Base-by-base conservation (phyloP, 2,797 vertebrate species). In the Manis crassicaudata region DNA sequence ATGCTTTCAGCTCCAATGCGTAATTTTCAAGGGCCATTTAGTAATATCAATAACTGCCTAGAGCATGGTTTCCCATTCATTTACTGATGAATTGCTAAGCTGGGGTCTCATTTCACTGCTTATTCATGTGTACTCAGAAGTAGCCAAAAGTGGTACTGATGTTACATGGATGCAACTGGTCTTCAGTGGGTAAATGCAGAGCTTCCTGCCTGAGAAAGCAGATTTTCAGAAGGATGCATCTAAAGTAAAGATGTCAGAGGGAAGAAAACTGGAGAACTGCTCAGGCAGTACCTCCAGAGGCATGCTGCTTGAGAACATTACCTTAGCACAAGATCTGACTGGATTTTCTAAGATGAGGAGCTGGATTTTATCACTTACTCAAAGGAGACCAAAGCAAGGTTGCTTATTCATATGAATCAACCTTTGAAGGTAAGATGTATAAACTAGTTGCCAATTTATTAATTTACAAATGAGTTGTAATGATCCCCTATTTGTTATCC, bases 1-100 rank as follows among this genome's bases (percentile, higher is more conserved):
- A 29, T 75, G 52, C 86, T 95, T 96, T 97, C 92, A 77, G 96
- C 96, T 96, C 65, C 96, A 83, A 2, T 73, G 83, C 54, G 32
- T 70, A 92, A 95, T 95, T 96, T 97, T 97, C 97, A 97, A 96
- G 96, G 96, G 21, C 94, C 88, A 97, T 97, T 98, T 96, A 96
- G 88, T 96, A 95, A 97, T 98, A 97, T 96, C 95, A 97, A 92
- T 97, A 97, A 94, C 93, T 90, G 82, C 92, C 93, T 89, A 21
- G 54, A 89, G 90, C 80, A 85, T 92, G 92, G 81, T 87, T 97
- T 96, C 79, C 88, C 90, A 97, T 83, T 97, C 86, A 94, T 96
- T 97, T 91, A 79, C 85, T 96, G 62, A 95, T 84, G 68, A 87
- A 97, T 96, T 95, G 90, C 94, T 96, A 92, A 92, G 75, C 73